These are phyloP conservation scores for Tanypteryx hageni DNA, from an alignment of 2,888 invertebrate species.

Conservation along the genomic window DNA sequence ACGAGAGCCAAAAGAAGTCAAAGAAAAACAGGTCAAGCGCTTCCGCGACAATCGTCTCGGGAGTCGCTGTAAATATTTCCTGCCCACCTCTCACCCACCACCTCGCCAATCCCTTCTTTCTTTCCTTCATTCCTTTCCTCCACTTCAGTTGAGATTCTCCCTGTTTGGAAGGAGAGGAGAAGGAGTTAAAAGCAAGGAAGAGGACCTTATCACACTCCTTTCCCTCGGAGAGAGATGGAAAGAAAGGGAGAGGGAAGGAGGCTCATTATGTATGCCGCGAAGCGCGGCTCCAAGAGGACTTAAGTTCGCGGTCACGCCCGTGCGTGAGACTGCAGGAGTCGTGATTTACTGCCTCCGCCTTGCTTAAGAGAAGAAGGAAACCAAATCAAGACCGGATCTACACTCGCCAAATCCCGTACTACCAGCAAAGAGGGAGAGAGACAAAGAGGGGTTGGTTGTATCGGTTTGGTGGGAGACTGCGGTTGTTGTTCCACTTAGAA, in stretches of 20 bases:
- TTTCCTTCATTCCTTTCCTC: background rate
- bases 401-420: background rate
- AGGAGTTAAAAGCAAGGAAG: too few relatives aligned
- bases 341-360: background rate
- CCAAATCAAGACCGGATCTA: background rate
- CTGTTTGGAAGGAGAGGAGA: too few relatives aligned
- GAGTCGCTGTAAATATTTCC: background rate
- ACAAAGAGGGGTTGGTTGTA: too few relatives aligned
- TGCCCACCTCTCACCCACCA: background rate
- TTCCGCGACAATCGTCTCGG: background rate
- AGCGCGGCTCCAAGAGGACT: background rate
- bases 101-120: background rate
- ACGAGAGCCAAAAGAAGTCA: background rate
- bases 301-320: slow-evolving; percentile 15
- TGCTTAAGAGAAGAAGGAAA: background rate
- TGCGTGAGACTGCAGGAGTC: slow-evolving; percentile 20
- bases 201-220: too few relatives aligned
- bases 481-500: too few relatives aligned
- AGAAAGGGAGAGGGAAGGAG: background rate
- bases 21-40: background rate
- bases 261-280: background rate
- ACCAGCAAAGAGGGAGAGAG: too few relatives aligned
- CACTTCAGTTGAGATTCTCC: background rate
- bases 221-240: too few relatives aligned
- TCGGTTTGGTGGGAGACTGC: too few relatives aligned